These are phyloP conservation scores for Pyxicephalus adspersus DNA, from an alignment of 2,113 vertebrate genomes.

Conservation along the genomic window DNA sequence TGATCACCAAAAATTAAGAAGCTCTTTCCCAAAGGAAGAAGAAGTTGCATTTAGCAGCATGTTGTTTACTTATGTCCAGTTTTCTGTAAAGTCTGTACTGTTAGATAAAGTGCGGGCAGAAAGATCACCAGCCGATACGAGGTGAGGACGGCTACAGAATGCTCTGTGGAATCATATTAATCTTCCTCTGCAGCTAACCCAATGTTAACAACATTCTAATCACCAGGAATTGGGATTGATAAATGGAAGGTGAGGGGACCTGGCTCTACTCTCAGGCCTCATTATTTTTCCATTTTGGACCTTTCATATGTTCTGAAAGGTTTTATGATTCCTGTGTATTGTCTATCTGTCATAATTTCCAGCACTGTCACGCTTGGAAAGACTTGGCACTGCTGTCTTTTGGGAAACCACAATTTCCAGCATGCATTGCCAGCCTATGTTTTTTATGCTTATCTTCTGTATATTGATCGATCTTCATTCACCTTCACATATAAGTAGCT, in stretches of 20 bases:
- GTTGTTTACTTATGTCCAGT: no score
- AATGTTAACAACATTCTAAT: slow-evolving; percentile 66
- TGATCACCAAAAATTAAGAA: no score
- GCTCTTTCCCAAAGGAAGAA: no score
- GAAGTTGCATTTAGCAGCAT: no score
- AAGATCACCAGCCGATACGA: not conserved
- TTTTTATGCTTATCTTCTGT: no score
- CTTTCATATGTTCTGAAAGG: slow-evolving; percentile 67
- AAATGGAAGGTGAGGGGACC: slow-evolving; percentile 73
- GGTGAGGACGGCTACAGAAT: slow-evolving; percentile 7
- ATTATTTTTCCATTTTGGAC: slow-evolving; percentile 78
- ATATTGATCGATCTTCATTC: no score
- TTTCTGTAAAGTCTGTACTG: no score
- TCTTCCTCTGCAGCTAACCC: slow-evolving; percentile 55
- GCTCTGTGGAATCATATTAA: slow-evolving; percentile 58
- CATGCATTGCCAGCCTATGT: no score
- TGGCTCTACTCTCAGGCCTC: slow-evolving; percentile 64
- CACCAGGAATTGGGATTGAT: slow-evolving; percentile 73
- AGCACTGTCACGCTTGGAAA: no score
- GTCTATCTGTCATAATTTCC: not conserved
- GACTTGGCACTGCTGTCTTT: no score
- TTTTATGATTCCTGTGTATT: slow-evolving; percentile 69
- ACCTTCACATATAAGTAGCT: no score
- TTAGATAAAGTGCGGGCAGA: not conserved
- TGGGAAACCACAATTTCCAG: no score